Evolutionary conservation across 2,797 vertebrate genomes (phyloP), one percentile per base, ranked within the genome.

Genomic region (Pantherophis alleghaniensis): DNA sequence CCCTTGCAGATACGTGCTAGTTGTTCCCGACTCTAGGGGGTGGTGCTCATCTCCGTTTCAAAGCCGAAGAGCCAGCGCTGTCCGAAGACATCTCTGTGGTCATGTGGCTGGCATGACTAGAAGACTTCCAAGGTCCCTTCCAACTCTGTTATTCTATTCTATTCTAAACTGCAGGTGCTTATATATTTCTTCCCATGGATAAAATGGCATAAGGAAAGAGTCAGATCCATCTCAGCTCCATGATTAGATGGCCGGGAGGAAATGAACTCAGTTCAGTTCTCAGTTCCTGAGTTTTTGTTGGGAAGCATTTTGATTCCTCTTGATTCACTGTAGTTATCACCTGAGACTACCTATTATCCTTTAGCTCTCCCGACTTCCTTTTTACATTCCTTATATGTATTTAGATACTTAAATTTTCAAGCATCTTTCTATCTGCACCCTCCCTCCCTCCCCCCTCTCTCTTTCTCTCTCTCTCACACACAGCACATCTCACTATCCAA

Each of bases 321-420:
- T 86, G 13, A 28, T 86, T 63, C 28, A 86, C 14, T 55, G 9
- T 32, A 89, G 93, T 92, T 92, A 24, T 55, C 0, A 95, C 91
- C 93, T 92, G 42, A 87, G 26, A 24, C 7, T 90, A 63, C 1
- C 28, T 91, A 57, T 66, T 28, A 93, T 24, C n/a, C 32, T 95
- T 95, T 92, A 83, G 83, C 60, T 95, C 63, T 94, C 79, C 11
- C 37, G 91, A 42, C 92, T 74, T 88, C 53, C 79, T 0, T 32
- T 94, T 92, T 95, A 93, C 69, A 89, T 26, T 26, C 9, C 42
- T 83, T 83, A 47, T 66, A 91, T 7, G 63, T 91, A 86, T 93
- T 91, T 63, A 92, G 90, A 94, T 74, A 7, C 42, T 90, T 88
- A 20, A 63, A 55, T 90, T 53, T 90, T 59, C 28, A 13, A 7